Conservation (phyloP, 2,888 invertebrate species). For the Hofmannophila pseudospretella region DNA sequence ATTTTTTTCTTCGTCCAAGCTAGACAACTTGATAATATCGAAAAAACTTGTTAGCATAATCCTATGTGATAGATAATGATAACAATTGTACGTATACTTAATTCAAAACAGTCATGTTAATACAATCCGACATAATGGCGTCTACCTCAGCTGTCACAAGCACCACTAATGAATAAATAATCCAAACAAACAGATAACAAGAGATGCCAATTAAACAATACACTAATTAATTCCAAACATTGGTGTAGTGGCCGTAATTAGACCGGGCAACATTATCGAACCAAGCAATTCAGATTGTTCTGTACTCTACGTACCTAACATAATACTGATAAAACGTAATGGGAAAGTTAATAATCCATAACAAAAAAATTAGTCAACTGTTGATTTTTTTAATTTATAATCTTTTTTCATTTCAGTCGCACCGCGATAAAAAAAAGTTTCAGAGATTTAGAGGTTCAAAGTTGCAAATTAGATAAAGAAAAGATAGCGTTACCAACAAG, state of each 20-base stretch:
- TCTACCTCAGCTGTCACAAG: conserved; percentile 63
- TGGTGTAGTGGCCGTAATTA: conserved; percentile 77
- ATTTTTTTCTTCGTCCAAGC: no score
- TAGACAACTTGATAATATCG: no score
- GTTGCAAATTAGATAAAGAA: no score
- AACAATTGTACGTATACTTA: no score
- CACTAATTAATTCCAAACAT: conserved; percentile 78
- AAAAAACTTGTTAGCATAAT: no score
- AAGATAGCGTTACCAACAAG: no score
- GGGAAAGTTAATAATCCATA: conserved; percentile 39
- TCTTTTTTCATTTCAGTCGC: no score
- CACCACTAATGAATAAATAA: conserved; percentile 76
- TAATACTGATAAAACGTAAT: conserved; percentile 34
- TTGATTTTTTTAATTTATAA: no score
- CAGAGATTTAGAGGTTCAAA: no score
- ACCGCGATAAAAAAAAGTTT: no score
- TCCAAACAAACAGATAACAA: conserved; percentile 76
- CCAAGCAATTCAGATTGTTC: conserved; percentile 30
- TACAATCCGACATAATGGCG: conserved; percentile 25
- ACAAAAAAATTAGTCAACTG: no score
- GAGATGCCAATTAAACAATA: conserved; percentile 79
- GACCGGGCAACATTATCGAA: conserved; percentile 58
- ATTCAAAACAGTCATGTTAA: conserved; percentile 2
- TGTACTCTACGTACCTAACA: conserved; percentile 1
- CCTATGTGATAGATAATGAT: no score